Evolutionary conservation across 2,888 invertebrate species (phyloP), one percentile per base, ranked within the genome.

Genomic region (Eucriotettix oculatus): DNA sequence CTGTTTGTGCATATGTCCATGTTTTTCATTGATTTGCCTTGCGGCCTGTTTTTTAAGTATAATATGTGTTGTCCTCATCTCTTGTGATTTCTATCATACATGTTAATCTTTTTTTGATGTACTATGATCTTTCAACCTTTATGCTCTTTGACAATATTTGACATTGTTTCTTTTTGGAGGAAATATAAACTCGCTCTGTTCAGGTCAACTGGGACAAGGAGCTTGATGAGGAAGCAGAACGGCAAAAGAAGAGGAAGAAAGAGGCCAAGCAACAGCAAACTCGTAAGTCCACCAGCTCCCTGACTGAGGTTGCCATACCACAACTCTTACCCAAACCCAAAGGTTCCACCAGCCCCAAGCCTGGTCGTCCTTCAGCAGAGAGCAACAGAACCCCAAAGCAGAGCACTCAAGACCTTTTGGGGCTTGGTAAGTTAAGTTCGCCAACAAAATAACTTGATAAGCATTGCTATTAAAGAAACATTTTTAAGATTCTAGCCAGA

Each of bases 191-290:
- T 29, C 29, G 7, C 7, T 29, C 29, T 10, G 60, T 58, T 42
- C 58, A 76, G 75, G 74, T 78, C 63, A 80, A 71, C 71, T 85
- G 85, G 89, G 91, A 89, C 67, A 88, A 90, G 72, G 91, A 91
- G 72, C 84, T 91, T 63, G 91, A 91, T 66, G 90, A 90, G 69
- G 90, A 90, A 74, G 81, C 88, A 57, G 90, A 90, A 70, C 80
- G 81, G 64, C 87, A 86, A 69, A 89, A 88, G 69, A 81, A 87
- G 67, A 88, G 89, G 76, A 90, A 90, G 79, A 90, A 90, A 73
- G 79, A 83, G 1, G 77, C 80, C 0, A 78, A 84, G 60, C 55
- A 60, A 57, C 60, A 58, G 42, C 59, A 59, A 16, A 53, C 63
- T 10, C 58, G 63, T 61, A 66, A 66, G 61, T 29, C 65, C 60